These are phyloP conservation scores for Nowickia ferox DNA, from an alignment of 2,888 invertebrate species.

Conservation along the genomic window DNA sequence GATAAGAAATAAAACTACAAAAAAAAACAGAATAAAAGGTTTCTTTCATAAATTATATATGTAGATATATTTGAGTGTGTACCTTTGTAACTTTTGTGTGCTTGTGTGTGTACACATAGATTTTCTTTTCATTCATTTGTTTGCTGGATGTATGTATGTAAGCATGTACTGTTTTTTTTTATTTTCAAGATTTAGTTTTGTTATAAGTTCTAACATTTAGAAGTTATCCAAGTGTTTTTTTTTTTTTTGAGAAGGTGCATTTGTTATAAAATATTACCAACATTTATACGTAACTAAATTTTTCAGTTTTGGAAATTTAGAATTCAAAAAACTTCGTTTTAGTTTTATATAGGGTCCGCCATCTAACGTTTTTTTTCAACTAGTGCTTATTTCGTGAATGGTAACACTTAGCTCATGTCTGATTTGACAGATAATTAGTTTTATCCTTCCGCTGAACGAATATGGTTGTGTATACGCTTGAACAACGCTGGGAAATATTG, in stretches of 20 bases:
- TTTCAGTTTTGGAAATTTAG: neutral
- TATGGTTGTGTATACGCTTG: too few relatives aligned
- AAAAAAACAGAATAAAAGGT: slow-evolving; percentile 51
- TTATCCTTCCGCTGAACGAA: too few relatives aligned
- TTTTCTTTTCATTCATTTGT: slow-evolving; percentile 57
- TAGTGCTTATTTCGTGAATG: too few relatives aligned
- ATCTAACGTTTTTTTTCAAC: too few relatives aligned
- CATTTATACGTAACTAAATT: slow-evolving; percentile 7
- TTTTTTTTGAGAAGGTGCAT: slow-evolving; percentile 42
- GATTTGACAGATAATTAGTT: too few relatives aligned
- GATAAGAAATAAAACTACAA: slow-evolving; percentile 55
- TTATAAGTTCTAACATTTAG: slow-evolving; percentile 44
- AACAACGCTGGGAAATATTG: too few relatives aligned
- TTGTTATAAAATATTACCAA: slow-evolving; percentile 36
- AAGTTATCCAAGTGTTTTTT: slow-evolving; percentile 35
- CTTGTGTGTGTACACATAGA: slow-evolving; percentile 7
- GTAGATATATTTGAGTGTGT: neutral
- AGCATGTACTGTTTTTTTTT: neutral
- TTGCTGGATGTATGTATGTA: slow-evolving; percentile 15
- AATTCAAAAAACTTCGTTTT: neutral
- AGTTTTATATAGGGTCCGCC: too few relatives aligned
- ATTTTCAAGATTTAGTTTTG: slow-evolving; percentile 1
- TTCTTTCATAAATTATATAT: slow-evolving; percentile 53
- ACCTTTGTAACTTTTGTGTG: neutral
- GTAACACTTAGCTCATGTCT: too few relatives aligned